Evolutionary conservation across 2,888 invertebrate species (phyloP).

Genomic region (Cerceris ruficornis): DNA sequence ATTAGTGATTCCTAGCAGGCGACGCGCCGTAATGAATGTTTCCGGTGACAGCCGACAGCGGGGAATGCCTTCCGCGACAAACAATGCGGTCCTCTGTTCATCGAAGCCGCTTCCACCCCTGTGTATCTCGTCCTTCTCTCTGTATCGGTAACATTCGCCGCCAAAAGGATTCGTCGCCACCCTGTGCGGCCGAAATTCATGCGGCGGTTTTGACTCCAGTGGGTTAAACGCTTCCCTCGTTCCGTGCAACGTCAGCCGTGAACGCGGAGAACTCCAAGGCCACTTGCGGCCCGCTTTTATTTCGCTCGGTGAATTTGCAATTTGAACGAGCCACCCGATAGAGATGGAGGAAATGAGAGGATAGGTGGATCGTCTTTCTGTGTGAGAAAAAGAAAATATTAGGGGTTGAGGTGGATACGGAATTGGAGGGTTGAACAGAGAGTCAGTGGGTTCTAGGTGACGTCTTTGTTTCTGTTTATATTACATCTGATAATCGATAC

Average conservation of each 20-base stretch:
- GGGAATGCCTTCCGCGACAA: constrained; percentile 77
- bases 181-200: constrained; percentile 59
- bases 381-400: too few species aligned
- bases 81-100: constrained; percentile 75
- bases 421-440: too few species aligned
- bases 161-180: constrained; percentile 58
- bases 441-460: too few species aligned
- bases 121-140: constrained; percentile 40
- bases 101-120: constrained; percentile 60
- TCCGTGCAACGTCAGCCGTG: background rate
- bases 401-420: too few species aligned
- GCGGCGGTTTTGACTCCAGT: constrained; percentile 28
- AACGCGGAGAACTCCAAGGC: background rate
- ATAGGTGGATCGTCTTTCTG: too few species aligned
- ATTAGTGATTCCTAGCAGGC: constrained; percentile 77
- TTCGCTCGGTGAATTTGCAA: too few species aligned
- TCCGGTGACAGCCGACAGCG: constrained; percentile 78
- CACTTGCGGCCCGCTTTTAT: too few species aligned
- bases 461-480: too few species aligned
- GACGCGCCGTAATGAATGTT: constrained; percentile 78
- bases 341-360: too few species aligned
- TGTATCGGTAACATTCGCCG: constrained; percentile 56
- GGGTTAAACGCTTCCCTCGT: background rate
- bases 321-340: too few species aligned
- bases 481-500: too few species aligned